Percentiles rank a stretch among this genome's conserved stretches.
Conservation (phyloP, 2,888 invertebrate species). For the Drosophila prolongata region DNA sequence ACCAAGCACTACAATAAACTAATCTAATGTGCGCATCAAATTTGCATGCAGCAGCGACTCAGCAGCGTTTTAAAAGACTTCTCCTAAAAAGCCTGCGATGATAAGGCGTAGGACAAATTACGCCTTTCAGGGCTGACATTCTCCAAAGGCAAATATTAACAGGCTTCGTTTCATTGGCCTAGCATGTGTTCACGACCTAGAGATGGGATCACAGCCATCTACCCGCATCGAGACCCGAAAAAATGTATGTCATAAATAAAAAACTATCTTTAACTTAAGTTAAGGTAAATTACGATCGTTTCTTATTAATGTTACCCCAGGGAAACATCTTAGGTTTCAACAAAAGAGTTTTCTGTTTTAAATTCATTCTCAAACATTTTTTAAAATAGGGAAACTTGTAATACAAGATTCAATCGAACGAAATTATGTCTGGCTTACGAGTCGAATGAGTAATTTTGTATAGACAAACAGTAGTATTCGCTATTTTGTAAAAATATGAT, state of each 20-base stretch:
- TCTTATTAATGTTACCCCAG: too few relatives aligned
- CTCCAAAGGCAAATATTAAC: constrained; percentile 46
- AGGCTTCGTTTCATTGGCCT: constrained; percentile 48
- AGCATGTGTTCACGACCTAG: constrained; percentile 9
- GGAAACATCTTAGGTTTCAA: too few relatives aligned
- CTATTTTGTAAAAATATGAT: too few relatives aligned
- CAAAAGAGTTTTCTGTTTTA: too few relatives aligned
- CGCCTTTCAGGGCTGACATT: constrained; percentile 24
- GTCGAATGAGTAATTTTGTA: constrained; percentile 1
- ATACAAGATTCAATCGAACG: too few relatives aligned
- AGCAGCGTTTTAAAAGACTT: constrained; percentile 48
- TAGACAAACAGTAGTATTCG: too few relatives aligned
- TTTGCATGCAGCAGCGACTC: constrained; percentile 33
- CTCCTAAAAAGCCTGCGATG: constrained; percentile 35
- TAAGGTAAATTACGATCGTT: too few relatives aligned
- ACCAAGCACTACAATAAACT: constrained; percentile 42
- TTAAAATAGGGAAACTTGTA: too few relatives aligned
- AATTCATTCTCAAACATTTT: too few relatives aligned
- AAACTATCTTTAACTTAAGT: too few relatives aligned
- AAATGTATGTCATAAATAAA: too few relatives aligned
- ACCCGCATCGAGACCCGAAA: too few relatives aligned
- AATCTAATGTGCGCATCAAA: constrained; percentile 59
- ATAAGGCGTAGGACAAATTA: constrained; percentile 49
- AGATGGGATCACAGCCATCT: background rate
- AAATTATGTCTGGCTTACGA: background rate